Evolutionary conservation across 2,113 vertebrate genomes (phyloP).

Genomic region (Limanda limanda): DNA sequence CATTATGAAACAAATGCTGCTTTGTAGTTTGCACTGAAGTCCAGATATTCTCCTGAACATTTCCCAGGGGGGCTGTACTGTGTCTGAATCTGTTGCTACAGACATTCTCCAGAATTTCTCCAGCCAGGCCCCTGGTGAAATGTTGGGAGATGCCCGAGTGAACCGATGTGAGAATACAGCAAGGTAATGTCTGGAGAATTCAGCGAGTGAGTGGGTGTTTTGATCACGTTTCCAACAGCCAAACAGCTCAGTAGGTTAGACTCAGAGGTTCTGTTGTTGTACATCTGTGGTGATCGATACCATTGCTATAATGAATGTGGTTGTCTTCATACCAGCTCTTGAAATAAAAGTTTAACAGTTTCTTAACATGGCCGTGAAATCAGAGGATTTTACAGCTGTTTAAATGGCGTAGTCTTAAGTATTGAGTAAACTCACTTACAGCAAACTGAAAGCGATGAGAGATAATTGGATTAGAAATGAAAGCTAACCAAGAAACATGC

Average conservation of each 20-base stretch:
- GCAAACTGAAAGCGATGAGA: neutral
- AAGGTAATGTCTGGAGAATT: neutral
- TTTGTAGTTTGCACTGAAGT: neutral
- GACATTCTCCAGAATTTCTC: too few relatives aligned
- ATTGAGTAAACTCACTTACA: slow-evolving; percentile 10
- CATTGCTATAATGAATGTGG: neutral
- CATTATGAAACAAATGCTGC: neutral
- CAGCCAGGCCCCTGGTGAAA: too few relatives aligned
- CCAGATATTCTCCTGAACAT: neutral
- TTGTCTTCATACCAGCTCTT: too few relatives aligned
- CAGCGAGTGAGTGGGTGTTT: neutral
- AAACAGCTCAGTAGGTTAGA: too few relatives aligned
- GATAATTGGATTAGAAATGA: slow-evolving; percentile 1
- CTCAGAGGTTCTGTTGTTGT: neutral
- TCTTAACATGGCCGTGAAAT: neutral
- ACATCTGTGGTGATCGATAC: neutral
- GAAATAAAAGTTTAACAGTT: neutral
- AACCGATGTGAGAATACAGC: too few relatives aligned
- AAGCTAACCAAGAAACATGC: neutral
- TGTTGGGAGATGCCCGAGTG: too few relatives aligned
- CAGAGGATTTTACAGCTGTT: neutral
- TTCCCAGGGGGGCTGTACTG: too few relatives aligned
- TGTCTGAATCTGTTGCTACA: neutral
- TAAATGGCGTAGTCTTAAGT: neutral
- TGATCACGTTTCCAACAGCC: neutral